Evolutionary conservation across 2,888 invertebrate genomes (phyloP).

Genomic region (Kuschelorhynchus macadamiae): DNA sequence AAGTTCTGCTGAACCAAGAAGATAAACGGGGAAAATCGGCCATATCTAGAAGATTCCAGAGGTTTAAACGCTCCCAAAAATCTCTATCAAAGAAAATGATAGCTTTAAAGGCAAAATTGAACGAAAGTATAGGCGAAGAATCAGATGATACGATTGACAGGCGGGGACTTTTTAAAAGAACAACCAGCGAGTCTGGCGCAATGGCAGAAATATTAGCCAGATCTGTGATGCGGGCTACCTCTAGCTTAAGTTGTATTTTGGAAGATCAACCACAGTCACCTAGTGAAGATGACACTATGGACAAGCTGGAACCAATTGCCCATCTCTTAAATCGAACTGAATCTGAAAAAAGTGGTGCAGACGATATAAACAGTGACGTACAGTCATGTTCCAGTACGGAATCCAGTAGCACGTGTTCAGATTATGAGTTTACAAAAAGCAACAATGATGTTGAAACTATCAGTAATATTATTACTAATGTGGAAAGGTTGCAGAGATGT

Average conservation of each 20-base stretch:
- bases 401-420: slow-evolving; percentile 58
- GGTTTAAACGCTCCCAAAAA: slow-evolving; percentile 74
- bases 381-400: slow-evolving; percentile 52
- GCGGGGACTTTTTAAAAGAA: slow-evolving; percentile 68
- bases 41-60: slow-evolving; percentile 67
- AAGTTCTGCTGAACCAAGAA: slow-evolving; percentile 72
- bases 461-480: slow-evolving; percentile 73
- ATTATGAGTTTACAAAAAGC: slow-evolving; percentile 67
- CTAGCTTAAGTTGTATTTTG: slow-evolving; percentile 73
- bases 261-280: slow-evolving; percentile 70
- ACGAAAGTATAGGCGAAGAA: slow-evolving; percentile 70
- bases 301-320: slow-evolving; percentile 53
- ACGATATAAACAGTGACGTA: slow-evolving; percentile 50
- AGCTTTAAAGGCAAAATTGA: slow-evolving; percentile 72
- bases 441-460: slow-evolving; percentile 71
- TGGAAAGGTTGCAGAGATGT: slow-evolving; percentile 61
- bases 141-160: slow-evolving; percentile 69
- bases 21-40: slow-evolving; percentile 72
- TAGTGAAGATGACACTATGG: slow-evolving; percentile 60
- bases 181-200: slow-evolving; percentile 70
- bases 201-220: slow-evolving; percentile 79
- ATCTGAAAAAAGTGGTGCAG: slow-evolving; percentile 53
- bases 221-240: slow-evolving; percentile 75
- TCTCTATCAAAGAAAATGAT: slow-evolving; percentile 76
- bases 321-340: slow-evolving; percentile 54